Conservation (phyloP, 2,113 vertebrate genomes). For the Tetrax tetrax region DNA sequence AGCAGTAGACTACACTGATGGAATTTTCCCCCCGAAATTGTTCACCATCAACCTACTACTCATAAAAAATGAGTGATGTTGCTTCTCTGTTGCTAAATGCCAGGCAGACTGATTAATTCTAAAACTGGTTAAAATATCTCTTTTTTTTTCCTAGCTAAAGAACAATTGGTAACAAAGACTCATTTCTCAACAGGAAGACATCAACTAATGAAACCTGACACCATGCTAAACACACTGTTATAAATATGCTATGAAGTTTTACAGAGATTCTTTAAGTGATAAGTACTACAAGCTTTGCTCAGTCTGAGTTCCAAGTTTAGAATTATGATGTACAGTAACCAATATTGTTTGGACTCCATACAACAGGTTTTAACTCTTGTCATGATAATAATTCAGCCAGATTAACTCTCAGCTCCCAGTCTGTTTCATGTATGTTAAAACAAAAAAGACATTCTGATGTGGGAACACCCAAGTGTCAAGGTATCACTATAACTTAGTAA, state of each 20-base stretch:
- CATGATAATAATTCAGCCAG: not conserved
- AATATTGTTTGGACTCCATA: not conserved
- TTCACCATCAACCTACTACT: not conserved
- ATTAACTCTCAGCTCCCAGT: not conserved
- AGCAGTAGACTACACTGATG: not conserved
- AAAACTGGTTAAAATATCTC: not conserved
- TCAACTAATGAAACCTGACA: not conserved
- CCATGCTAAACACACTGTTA: not conserved
- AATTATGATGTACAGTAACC: not conserved
- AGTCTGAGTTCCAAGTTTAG: not conserved
- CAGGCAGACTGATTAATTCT: not conserved
- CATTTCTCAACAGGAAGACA: not conserved
- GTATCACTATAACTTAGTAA: not conserved
- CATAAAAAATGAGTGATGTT: not conserved
- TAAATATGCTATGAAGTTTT: not conserved
- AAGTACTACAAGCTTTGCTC: not conserved
- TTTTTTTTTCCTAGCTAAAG: not conserved
- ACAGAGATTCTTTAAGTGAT: not conserved
- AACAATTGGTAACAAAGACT: not conserved
- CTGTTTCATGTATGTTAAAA: not conserved
- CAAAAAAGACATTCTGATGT: not conserved
- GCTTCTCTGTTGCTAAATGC: not conserved
- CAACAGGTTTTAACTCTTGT: not conserved
- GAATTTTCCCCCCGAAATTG: not conserved
- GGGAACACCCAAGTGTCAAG: not conserved